Base-by-base conservation (phyloP, 23 tunicate species). In the Oikopleura dioica region DNA sequence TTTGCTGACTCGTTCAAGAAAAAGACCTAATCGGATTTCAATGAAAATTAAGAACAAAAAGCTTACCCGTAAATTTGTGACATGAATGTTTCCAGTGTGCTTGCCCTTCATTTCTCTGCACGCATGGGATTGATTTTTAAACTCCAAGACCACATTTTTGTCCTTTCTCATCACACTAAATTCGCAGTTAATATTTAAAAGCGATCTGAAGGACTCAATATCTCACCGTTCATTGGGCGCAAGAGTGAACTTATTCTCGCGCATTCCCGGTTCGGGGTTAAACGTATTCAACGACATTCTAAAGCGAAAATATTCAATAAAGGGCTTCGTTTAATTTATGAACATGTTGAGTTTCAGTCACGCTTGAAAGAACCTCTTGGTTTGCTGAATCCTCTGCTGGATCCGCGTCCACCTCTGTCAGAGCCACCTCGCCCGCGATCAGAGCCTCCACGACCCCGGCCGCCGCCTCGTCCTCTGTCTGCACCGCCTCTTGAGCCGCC, bases 201-300 rank as follows among this genome's bases (percentile, higher is more conserved):
- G 21, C 55, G 9, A 9, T 44, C 21, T 44, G 21, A 44, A 9
- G 55, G 55, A n/a, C n/a, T n/a, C n/a, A n/a, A n/a, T n/a, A 44
- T 12, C 72, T 63, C 33, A 63, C 72, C 5, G 30, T 63, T 63
- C 72, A 12, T 31, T 31, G 29, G 72, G 72, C 16, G 30, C 29
- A 16, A 63, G 33, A 28, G 33, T 31, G 33, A 63, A 63, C 2
- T 16, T 28, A 28, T 63, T 63, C 33, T 63, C 72, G 30, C 72
- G 30, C 72, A 63, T 63, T 28, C 72, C 72, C 2, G 72, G 32
- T 28, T 63, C 72, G 29, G 72, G 72, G 33, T 63, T 63, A 63
- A 63, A 63, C 26, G 72, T 31, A 28, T 63, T 63, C 2, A 63
- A 12, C 29, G 32, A 16, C 72, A 63, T 63, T 63, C 33, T 63